Conservation (phyloP, 2,797 vertebrate genomes). For the Okamejei kenojei region DNA sequence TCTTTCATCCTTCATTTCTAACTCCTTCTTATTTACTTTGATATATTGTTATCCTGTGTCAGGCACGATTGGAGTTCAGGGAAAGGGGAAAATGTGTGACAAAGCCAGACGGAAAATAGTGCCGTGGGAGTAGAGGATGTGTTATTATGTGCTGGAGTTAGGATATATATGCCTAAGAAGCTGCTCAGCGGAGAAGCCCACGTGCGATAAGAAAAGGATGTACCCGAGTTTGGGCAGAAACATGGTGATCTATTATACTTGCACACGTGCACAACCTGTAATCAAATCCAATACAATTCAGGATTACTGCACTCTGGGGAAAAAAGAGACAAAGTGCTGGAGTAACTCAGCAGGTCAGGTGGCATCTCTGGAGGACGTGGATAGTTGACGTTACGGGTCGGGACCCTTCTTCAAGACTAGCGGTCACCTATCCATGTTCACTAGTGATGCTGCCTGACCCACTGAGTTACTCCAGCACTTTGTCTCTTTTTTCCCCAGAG, state of each 20-base stretch:
- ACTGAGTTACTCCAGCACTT: too few relatives aligned
- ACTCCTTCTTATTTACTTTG: conserved; percentile 12
- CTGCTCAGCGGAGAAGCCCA: neutral
- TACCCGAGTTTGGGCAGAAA: too few relatives aligned
- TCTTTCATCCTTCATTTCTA: conserved; percentile 20
- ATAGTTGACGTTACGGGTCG: too few relatives aligned
- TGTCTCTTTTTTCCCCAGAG: too few relatives aligned
- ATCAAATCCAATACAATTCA: neutral
- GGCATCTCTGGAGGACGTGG: too few relatives aligned
- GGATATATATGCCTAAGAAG: neutral
- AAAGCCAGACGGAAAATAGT: too few relatives aligned
- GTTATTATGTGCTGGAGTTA: neutral
- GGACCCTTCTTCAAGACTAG: too few relatives aligned
- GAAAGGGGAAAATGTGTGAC: neutral
- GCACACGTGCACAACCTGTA: neutral
- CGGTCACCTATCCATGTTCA: too few relatives aligned
- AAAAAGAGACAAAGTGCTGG: too few relatives aligned
- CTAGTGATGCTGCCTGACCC: too few relatives aligned
- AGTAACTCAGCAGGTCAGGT: too few relatives aligned
- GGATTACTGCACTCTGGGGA: neutral
- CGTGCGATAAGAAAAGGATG: neutral
- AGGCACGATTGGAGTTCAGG: neutral
- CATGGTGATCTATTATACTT: neutral
- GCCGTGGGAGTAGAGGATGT: neutral
- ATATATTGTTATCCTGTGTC: neutral